phyloP scores from a whole-genome alignment of 1,140 invertebrate species.

The Drosophila obscura region DNA sequence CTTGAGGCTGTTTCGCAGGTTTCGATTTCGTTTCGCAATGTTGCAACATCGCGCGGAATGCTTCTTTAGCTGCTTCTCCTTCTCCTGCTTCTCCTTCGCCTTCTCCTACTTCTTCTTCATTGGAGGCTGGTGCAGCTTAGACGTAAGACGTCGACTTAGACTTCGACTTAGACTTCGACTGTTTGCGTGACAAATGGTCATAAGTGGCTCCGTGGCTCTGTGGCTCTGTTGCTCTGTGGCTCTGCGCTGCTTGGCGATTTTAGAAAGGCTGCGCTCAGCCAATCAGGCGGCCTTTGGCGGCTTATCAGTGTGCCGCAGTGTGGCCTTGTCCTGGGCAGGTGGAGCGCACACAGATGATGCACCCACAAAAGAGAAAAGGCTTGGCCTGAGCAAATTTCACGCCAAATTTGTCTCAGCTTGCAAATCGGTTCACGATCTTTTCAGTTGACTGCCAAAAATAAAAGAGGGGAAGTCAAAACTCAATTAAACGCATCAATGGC shows the following conservation, averaged over 20 bases:
- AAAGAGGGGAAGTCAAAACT: conserved; percentile 19
- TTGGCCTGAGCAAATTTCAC: conserved; percentile 35
- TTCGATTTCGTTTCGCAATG: conserved; percentile 48
- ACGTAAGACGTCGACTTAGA: not conserved
- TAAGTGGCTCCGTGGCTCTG: conserved; percentile 44
- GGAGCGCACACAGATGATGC: conserved; percentile 4
- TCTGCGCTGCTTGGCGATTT: conserved; percentile 26
- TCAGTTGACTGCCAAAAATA: conserved; percentile 21
- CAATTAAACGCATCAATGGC: conserved; percentile 74
- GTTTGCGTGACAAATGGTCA: conserved; percentile 68
- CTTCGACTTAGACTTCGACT: no score
- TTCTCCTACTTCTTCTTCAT: not conserved
- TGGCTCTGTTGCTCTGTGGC: conserved; percentile 11
- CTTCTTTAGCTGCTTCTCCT: conserved; percentile 16
- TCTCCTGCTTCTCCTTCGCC: not conserved
- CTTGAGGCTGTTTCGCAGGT: not conserved
- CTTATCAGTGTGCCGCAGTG: conserved; percentile 34
- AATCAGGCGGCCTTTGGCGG: not conserved
- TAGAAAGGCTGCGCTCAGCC: conserved; percentile 56
- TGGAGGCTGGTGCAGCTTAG: not conserved
- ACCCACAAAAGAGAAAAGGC: conserved; percentile 14
- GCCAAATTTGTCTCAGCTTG: conserved; percentile 19
- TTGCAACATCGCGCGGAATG: conserved; percentile 58
- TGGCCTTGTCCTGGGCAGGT: conserved; percentile 40
- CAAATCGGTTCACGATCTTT: conserved; percentile 7